Conservation (phyloP, 2,113 vertebrate genomes). For the Aptenodytes forsteri region DNA sequence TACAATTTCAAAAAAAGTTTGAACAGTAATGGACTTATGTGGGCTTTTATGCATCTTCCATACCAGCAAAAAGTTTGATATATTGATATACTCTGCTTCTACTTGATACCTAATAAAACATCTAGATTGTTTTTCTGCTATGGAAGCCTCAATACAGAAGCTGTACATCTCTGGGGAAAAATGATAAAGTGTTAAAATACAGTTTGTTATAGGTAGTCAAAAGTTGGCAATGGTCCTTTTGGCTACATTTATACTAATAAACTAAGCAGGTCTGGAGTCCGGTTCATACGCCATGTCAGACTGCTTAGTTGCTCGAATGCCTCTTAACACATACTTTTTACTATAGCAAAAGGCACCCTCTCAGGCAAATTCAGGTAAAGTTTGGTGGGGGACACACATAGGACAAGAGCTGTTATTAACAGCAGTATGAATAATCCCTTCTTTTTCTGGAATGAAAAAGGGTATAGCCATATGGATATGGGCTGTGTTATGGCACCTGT, state of each 20-base stretch:
- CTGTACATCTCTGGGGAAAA: not conserved
- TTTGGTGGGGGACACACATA: not conserved
- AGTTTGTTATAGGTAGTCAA: not conserved
- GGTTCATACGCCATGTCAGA: not conserved
- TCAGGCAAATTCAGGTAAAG: not conserved
- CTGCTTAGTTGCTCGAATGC: not conserved
- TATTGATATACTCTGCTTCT: not conserved
- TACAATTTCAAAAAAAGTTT: not conserved
- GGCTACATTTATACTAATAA: not conserved
- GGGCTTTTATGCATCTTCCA: not conserved
- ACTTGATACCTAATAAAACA: not conserved
- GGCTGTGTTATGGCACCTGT: not conserved
- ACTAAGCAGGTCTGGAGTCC: not conserved
- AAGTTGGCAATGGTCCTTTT: not conserved
- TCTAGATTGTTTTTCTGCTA: not conserved
- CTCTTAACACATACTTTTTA: not conserved
- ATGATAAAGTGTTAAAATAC: not conserved
- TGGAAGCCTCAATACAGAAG: not conserved
- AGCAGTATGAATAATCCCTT: not conserved
- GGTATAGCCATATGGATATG: fast-evolving
- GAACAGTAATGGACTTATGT: not conserved
- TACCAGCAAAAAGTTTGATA: not conserved
- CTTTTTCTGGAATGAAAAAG: not conserved
- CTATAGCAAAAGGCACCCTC: not conserved
- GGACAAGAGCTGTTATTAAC: not conserved